Evolutionary conservation across 2,888 invertebrate genomes (phyloP), one percentile per base, ranked within the genome.

Genomic region (Amphipoea oculea): DNA sequence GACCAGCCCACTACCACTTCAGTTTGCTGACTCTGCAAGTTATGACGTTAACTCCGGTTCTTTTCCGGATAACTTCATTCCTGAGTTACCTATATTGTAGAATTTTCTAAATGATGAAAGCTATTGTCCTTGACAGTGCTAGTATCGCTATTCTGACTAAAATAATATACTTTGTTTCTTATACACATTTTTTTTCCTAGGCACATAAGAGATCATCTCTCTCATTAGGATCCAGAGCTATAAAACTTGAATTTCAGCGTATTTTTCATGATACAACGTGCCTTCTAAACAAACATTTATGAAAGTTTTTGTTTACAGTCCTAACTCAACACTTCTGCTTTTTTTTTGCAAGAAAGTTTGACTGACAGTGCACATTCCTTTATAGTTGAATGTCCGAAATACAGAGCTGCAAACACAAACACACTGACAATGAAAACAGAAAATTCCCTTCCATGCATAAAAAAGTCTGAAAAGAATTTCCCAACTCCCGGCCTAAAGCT

Each of bases 401-500:
- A 62, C n/a, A 62, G 11, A n/a, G 7, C 54, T 57, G n/a, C n/a
- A 40, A 73, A n/a, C 51, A 63, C 23, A 4, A 66, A 20, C 5
- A 57, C n/a, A 40, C 45, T 6, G 11, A 29, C 40, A 68, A 48
- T 51, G 42, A 17, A 54, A 42, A 54, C 17, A 45, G 7, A 9
- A 60, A 63, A 69, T 14, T 48, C 2, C 2, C 11, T 29, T 4
- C n/a, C 17, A 20, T 4, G 12, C 54, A 48, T 36, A 45, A 69
- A 63, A 78, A 60, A 9, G 45, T 40, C 5, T 69, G 3, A n/a
- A 68, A 73, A 54, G 11, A 6, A 68, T 17, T 29, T 3, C 48
- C 66, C 14, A 71, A n/a, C 88, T 87, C 88, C 75, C 23, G 45
- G 45, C 2, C 72, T 84, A 74, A 0, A 1, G 3, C 3, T 70